These are phyloP conservation scores for Cyclophora punctaria DNA, from an alignment of 2,888 invertebrate species.

Conservation along the genomic window DNA sequence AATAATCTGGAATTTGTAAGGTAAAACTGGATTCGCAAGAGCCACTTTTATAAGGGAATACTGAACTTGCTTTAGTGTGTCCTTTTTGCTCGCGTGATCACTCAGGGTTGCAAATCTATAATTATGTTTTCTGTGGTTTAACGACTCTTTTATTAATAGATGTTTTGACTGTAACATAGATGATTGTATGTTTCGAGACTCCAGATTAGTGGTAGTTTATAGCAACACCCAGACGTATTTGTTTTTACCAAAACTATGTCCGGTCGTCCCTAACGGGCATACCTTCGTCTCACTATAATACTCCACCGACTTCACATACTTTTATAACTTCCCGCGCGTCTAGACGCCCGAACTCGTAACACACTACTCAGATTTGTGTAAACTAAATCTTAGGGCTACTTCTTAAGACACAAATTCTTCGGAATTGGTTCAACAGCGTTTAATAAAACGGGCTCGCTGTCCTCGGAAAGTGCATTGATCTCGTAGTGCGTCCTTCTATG, in stretches of 20 bases:
- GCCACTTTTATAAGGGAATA: slow-evolving; percentile 25
- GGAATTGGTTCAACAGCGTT: slow-evolving; percentile 39
- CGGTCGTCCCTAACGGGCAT: too few relatives aligned
- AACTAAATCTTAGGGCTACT: slow-evolving; percentile 44
- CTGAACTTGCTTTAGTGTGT: too few relatives aligned
- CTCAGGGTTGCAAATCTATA: slow-evolving; percentile 26
- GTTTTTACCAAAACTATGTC: too few relatives aligned
- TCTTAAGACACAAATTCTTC: slow-evolving; percentile 50
- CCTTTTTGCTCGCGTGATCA: too few relatives aligned
- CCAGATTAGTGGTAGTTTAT: too few relatives aligned
- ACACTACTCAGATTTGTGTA: slow-evolving; percentile 20
- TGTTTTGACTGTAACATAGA: too few relatives aligned
- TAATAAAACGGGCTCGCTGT: slow-evolving; percentile 66
- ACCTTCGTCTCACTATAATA: too few relatives aligned
- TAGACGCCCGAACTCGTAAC: slow-evolving; percentile 47
- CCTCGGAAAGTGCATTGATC: slow-evolving; percentile 75
- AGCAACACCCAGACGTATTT: too few relatives aligned
- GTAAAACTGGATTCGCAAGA: slow-evolving; percentile 14
- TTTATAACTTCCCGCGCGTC: slow-evolving; percentile 63
- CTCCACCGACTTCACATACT: slow-evolving; percentile 31
- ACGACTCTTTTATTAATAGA: too few relatives aligned
- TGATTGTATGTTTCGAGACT: too few relatives aligned
- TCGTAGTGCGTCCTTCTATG: slow-evolving; percentile 67
- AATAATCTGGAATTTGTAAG: slow-evolving; percentile 29
- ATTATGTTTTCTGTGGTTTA: too few relatives aligned